Base-by-base conservation (phyloP, 2,797 vertebrate genomes). In the Chaenodraco wilsoni region DNA sequence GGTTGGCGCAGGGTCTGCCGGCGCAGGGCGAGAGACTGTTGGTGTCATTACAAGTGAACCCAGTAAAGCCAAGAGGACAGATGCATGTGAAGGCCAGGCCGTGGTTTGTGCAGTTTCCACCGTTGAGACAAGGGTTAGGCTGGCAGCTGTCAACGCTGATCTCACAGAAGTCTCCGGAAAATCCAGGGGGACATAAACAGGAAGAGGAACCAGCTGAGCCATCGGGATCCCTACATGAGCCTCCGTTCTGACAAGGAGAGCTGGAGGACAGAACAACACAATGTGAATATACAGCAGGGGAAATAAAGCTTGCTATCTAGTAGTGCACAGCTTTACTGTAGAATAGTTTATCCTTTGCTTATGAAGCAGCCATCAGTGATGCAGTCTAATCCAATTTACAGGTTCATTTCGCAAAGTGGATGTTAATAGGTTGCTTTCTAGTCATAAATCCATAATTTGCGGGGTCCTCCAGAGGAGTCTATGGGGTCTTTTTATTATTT, bases 241-340 rank as follows among this genome's bases (percentile, higher is more conserved):
- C 98, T 71, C 96, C 95, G 1, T 99, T 97, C 88, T 96, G 96
- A 85, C 98, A 99, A 54, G 95, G 96, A 83, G 96, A 97, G 2
- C 95, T 95, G 70, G 41, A 84, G 83, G 87, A 84, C 74, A 90
- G 79, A 88, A 71, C 41, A 71, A 61, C 57, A 68, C 14, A 65
- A 8, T 23, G 52, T 67, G 17, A 87, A 70, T 27, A 72, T 8
- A 45, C 12, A 75, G 63, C 69, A 71, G 58, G 63, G 54, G 45
- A 19, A 33, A 60, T 9, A 16, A n/a, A 15, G 33, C 17, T 3
- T 6, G 3, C 3, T 67, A n/a, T 69, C 33, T 16, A 19, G 49
- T 48, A 37, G 7, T 37, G 23, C 48, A 58, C 48, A 66, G 67
- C 31, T 72, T 58, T 21, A 73, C 10, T 15, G 58, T 40, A 63